Base-by-base conservation (phyloP, 2,888 invertebrate genomes). In the Euspilapteryx auroguttella region DNA sequence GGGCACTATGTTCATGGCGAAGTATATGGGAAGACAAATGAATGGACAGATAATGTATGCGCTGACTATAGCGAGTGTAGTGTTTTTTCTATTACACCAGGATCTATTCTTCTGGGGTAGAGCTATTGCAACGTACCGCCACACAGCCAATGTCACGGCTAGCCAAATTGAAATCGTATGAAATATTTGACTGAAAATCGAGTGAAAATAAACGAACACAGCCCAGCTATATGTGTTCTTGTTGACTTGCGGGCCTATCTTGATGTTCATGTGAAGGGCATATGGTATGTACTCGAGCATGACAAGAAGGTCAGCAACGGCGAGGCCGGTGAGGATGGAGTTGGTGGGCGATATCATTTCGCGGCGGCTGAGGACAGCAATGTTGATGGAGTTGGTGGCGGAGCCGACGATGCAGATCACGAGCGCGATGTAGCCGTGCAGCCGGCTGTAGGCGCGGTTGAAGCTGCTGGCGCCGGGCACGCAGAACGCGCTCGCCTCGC, bases 211-310 rank as follows among this genome's bases (percentile, higher is more conserved):
- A n/a, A 91, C 88, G 55, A 89, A 92, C 12, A 87, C 79, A 0
- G 89, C 83, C 88, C 90, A 91, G 2, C 82, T 78, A 55, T 90
- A 92, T 0, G 71, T 71, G 41, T 71, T 77, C 37, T 68, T 71
- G 41, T 76, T 75, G 36, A 73, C 55, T 52, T 71, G 71, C 6
- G 71, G 73, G 22, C 76, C 75, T 4, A 77, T 73, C 39, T 85
- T 80, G 34, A 91, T 80, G 45, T 87, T 89, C 55, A 85, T 85
- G 55, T 92, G 89, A 29, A 88, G 80, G 2, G 89, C 86, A 55
- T 89, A 94, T 0, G 95, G 94, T 37, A 96, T 88, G 59, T 95
- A 96, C 45, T 93, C 93, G 44, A 95, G 78, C 87, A 96, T 95
- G 10, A 95, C 94, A n/a, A 94, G 79, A 17, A 96, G 80, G 55